Base-by-base conservation (phyloP, 2,797 vertebrate genomes). In the Pipistrellus pygmaeus region DNA sequence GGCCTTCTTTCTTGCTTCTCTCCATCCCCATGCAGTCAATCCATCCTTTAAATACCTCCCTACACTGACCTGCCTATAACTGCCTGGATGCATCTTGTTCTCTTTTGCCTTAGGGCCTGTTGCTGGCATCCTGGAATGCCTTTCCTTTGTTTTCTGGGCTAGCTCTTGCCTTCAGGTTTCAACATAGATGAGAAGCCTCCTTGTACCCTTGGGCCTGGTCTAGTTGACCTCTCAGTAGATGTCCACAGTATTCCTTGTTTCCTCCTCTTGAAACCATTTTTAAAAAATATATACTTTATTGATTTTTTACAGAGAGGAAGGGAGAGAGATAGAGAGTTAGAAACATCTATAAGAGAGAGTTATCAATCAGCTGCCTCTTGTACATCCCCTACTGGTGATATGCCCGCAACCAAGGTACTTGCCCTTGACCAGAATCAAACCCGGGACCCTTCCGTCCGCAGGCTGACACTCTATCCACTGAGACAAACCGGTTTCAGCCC, bases 111-210 rank as follows among this genome's bases (percentile, higher is more conserved):
- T 35, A 5, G 71, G 46, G 20, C 57, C 32, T 75, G 8, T 66
- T 10, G 15, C 38, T 12, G 80, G n/a, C 21, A 30, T 73, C 46
- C 35, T 23, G 9, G 57, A 53, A 44, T 30, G 57, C 35, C 30
- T 30, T 85, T 78, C 60, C 11, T 91, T 53, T 81, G 10, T 92
- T 76, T 81, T 71, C 60, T 82, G 53, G 60, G 73, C 25, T 64
- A 62, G 14, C 6, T 69, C 30, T 57, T 82, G 8, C 32, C n/a
- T 68, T 80, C 30, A 18, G 55, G 18, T 88, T 6, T 77, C 71
- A 57, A 72, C 8, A 25, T 4, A 48, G 57, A 82, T 20, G 53
- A 35, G 82, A 90, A 77, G 8, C 21, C 15, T 46, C 46, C 8
- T 53, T 38, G 17, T 13, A 6, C 6, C 38, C n/a, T 3, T 51